Evolutionary conservation across 2,113 vertebrate genomes (phyloP).

Genomic region (Platanista minor): DNA sequence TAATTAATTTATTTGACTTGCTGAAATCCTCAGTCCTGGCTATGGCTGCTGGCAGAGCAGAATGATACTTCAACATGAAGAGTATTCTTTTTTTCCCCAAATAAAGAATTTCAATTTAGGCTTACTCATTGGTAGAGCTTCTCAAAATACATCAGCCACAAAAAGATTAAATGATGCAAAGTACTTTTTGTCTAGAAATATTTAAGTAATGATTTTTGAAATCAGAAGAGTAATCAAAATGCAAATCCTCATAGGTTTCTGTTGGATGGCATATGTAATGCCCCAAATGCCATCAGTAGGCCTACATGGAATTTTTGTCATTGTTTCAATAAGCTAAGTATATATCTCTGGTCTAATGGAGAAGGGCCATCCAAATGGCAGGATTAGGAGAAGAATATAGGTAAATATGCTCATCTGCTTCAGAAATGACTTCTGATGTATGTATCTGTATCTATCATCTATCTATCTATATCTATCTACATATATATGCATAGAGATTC

Average conservation of each 20-base stretch:
- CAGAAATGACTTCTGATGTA: neutral
- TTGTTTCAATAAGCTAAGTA: neutral
- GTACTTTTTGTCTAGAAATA: neutral
- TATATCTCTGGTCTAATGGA: neutral
- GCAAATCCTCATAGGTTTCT: neutral
- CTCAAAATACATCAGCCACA: neutral
- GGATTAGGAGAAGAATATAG: neutral
- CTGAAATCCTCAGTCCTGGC: slow-evolving; percentile 44
- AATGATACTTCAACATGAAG: neutral
- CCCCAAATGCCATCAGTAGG: neutral
- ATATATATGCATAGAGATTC: neutral
- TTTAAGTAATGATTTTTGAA: neutral
- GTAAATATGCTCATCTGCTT: neutral
- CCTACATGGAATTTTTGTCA: neutral
- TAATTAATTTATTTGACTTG: slow-evolving; percentile 74
- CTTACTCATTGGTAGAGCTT: neutral
- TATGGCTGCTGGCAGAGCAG: neutral
- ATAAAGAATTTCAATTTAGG: neutral
- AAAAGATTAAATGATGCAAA: neutral
- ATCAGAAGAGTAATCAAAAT: neutral
- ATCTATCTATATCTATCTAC: neutral
- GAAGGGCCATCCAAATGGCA: neutral
- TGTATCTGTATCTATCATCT: neutral
- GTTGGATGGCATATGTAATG: neutral
- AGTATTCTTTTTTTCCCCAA: neutral